Evolutionary conservation across 2,113 vertebrate genomes (phyloP).

Genomic region (Coracopsis vasa): DNA sequence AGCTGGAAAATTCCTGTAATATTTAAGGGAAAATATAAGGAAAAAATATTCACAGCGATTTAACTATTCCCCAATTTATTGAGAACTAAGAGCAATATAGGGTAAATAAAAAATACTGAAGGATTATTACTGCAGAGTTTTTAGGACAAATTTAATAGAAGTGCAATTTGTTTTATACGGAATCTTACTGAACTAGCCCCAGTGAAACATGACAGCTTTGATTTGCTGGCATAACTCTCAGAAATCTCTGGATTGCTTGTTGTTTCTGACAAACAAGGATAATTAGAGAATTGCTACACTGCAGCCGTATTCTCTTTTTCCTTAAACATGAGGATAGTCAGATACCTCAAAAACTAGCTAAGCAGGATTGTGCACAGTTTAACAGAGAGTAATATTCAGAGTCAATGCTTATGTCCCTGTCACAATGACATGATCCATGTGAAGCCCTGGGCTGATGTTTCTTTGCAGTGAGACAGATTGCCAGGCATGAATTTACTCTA

Average conservation of each 20-base stretch:
- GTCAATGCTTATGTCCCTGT: background rate
- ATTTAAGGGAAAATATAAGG: background rate
- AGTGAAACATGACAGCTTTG: background rate
- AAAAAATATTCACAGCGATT: background rate
- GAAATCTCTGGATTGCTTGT: background rate
- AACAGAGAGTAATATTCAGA: background rate
- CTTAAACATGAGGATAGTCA: background rate
- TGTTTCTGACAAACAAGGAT: background rate
- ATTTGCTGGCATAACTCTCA: background rate
- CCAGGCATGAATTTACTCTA: constrained; percentile 6
- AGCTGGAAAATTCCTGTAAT: constrained; percentile 21
- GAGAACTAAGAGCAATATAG: background rate
- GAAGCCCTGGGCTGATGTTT: background rate
- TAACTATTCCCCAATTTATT: background rate
- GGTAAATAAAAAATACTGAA: background rate
- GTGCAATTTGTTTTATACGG: background rate
- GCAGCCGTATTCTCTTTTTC: background rate
- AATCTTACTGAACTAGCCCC: background rate
- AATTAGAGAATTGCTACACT: background rate
- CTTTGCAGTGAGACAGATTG: background rate
- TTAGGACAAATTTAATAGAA: background rate
- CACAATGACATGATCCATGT: background rate
- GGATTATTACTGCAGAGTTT: background rate
- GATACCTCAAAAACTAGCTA: background rate
- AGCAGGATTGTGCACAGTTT: background rate